Conservation (phyloP, 2,113 vertebrate genomes). For the Nyctereutes procyonoides region DNA sequence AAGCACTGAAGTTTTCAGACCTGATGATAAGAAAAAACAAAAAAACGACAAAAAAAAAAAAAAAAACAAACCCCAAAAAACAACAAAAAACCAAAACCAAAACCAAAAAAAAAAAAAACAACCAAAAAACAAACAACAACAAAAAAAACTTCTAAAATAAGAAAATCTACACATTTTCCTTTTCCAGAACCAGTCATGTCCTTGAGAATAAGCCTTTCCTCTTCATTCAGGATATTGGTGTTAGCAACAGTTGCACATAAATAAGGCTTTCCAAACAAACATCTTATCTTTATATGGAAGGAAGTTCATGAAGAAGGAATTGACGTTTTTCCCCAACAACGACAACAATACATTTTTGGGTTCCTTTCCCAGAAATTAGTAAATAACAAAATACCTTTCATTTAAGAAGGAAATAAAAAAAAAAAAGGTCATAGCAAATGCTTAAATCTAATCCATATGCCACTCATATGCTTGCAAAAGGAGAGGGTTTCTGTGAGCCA, state of each 20-base stretch:
- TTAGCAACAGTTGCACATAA: conserved; percentile 85
- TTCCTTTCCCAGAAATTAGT: conserved; percentile 85
- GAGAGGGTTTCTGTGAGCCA: not conserved
- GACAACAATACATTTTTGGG: conserved; percentile 73
- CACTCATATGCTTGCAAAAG: not conserved
- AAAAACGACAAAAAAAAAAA: too few relatives aligned
- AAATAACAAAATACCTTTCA: conserved; percentile 81
- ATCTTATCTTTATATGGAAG: conserved; percentile 89
- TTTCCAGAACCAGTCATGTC: conserved; percentile 69
- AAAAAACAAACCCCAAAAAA: too few relatives aligned
- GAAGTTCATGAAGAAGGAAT: conserved; percentile 88
- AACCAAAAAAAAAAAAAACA: not conserved
- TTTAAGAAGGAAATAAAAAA: not conserved
- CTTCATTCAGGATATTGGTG: conserved; percentile 80
- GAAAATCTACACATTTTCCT: conserved; percentile 50
- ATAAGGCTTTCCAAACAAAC: conserved; percentile 87
- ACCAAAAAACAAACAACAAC: too few relatives aligned
- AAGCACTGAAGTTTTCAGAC: not conserved
- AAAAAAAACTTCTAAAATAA: not conserved
- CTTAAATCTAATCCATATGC: conserved; percentile 32
- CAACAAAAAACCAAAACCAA: too few relatives aligned
- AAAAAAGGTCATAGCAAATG: not conserved
- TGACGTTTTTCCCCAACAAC: conserved; percentile 85
- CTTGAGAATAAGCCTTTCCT: conserved; percentile 79
- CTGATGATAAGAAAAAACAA: conserved; percentile 3